These are phyloP conservation scores for Palaemon carinicauda DNA, from an alignment of 1,140 invertebrate genomes.

Conservation along the genomic window DNA sequence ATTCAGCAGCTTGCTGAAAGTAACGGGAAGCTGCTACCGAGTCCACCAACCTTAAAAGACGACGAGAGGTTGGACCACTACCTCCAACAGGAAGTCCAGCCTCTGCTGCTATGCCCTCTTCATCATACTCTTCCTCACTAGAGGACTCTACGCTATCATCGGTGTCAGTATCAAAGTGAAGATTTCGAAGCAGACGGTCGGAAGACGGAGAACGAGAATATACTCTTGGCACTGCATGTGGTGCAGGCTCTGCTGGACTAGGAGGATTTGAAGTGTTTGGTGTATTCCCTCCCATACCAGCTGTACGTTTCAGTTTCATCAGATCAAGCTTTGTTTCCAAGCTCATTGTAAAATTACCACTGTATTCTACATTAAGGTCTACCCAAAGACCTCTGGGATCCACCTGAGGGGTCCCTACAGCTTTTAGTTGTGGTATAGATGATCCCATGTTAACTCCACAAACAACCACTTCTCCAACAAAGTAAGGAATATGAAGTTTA, in stretches of 20 bases:
- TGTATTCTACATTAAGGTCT: slow-evolving; percentile 89
- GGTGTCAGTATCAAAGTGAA: slow-evolving; percentile 82
- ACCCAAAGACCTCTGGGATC: slow-evolving; percentile 93
- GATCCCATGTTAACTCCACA: slow-evolving; percentile 80
- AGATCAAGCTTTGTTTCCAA: slow-evolving; percentile 96
- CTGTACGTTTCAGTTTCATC: slow-evolving; percentile 76
- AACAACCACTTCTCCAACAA: slow-evolving; percentile 84
- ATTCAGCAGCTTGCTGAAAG: slow-evolving; percentile 79
- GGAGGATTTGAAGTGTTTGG: slow-evolving; percentile 33
- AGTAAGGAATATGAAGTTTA: slow-evolving; percentile 80
- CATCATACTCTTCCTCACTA: slow-evolving; percentile 77
- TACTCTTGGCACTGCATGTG: slow-evolving; percentile 10
- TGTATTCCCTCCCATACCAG: slow-evolving; percentile 6
- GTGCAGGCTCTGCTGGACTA: slow-evolving; percentile 16
- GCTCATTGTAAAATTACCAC: slow-evolving; percentile 86
- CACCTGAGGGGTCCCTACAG: slow-evolving; percentile 76
- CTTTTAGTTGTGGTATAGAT: slow-evolving; percentile 79
- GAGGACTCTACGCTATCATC: slow-evolving; percentile 93
- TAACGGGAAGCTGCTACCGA: slow-evolving; percentile 77
- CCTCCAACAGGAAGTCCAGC: slow-evolving; percentile 54
- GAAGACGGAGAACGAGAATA: slow-evolving; percentile 50
- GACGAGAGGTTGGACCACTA: slow-evolving; percentile 45
- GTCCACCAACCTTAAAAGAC: slow-evolving; percentile 49
- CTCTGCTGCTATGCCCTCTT: slow-evolving; percentile 41
- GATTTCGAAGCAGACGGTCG: slow-evolving; percentile 63